Percentiles rank a stretch among this genome's conserved stretches.
These are phyloP conservation scores for Myrmecobius fasciatus DNA, from an alignment of 2,113 vertebrate species.

Conservation along the genomic window DNA sequence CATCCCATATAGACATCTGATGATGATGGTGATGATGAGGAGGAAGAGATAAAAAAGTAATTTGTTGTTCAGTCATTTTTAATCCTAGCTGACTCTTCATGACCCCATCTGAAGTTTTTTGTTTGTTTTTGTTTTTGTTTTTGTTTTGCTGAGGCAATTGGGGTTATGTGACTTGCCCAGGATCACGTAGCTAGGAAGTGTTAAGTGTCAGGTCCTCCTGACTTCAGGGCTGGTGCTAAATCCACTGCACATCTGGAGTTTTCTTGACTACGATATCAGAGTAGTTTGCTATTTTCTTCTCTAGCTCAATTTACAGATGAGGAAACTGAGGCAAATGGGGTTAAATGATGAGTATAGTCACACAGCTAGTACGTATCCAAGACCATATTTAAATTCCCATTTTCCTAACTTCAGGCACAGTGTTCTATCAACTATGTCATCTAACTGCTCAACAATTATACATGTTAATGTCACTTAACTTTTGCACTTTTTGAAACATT, in stretches of 20 bases:
- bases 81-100: neutral
- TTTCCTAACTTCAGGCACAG: neutral
- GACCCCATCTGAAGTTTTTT: neutral
- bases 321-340: neutral
- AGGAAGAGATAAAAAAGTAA: no score
- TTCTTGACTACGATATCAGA: neutral
- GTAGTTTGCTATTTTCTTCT: neutral
- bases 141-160: no score
- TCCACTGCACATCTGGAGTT: neutral
- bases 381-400: neutral
- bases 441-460: neutral
- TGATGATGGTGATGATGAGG: neutral
- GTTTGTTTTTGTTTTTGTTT: no score
- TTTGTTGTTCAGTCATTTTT: no score
- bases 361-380: neutral
- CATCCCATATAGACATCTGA: neutral
- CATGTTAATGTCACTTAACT: neutral
- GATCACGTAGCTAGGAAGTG: no score
- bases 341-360: neutral
- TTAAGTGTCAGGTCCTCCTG: no score
- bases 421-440: no score
- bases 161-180: no score
- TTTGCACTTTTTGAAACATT: neutral
- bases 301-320: neutral
- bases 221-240: no score